These are phyloP conservation scores for Anastrepha ludens DNA, from an alignment of 1,140 invertebrate genomes.

Conservation along the genomic window DNA sequence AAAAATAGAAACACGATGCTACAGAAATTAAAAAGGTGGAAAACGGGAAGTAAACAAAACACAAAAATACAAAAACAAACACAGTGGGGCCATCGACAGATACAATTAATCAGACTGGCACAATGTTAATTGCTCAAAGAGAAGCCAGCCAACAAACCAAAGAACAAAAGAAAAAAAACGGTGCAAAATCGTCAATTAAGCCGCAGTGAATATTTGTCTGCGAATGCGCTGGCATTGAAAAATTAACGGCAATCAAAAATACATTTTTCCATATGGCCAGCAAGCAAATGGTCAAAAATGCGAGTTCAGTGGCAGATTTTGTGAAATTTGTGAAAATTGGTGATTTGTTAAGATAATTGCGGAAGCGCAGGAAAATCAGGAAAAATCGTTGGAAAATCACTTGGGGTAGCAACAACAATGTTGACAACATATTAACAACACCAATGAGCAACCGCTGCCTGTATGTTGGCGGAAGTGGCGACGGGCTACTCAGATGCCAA, in stretches of 20 bases:
- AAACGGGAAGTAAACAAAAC: not conserved
- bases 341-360: constrained; percentile 24
- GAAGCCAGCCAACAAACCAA: too few species aligned
- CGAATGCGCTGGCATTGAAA: not conserved
- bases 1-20: not conserved
- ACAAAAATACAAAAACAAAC: too few species aligned
- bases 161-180: not conserved
- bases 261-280: not conserved
- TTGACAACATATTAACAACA: constrained; percentile 6
- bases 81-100: not conserved
- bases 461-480: not conserved
- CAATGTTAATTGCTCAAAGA: not conserved
- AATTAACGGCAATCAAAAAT: not conserved
- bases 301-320: not conserved
- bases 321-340: constrained; percentile 22
- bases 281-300: not conserved
- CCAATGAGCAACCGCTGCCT: not conserved
- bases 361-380: not conserved
- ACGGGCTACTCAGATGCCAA: too few species aligned
- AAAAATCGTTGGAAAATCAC: not conserved
- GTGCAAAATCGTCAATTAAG: not conserved
- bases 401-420: not conserved
- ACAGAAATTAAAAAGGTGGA: not conserved
- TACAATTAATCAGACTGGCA: not conserved
- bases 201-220: not conserved